These are phyloP conservation scores for Meloidogyne chitwoodi DNA, from an alignment of 1,140 invertebrate genomes.

Conservation along the genomic window DNA sequence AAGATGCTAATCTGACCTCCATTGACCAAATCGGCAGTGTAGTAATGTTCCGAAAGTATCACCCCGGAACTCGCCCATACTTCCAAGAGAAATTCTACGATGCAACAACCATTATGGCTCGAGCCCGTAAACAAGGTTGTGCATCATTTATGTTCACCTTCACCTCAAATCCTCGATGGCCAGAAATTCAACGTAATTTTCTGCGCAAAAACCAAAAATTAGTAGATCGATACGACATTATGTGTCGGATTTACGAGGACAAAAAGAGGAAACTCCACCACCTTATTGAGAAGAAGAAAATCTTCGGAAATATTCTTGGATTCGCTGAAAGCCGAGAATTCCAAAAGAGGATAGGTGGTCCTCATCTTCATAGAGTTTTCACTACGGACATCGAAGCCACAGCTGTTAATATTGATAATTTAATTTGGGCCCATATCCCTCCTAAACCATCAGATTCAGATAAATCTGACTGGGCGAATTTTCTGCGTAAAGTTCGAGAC, in stretches of 20 bases:
- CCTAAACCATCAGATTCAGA: not conserved
- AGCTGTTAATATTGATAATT: not conserved
- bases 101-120: not conserved
- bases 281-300: not conserved
- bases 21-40: constrained; percentile 1
- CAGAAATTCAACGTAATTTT: not conserved
- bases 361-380: not conserved
- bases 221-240: not conserved
- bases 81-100: not conserved
- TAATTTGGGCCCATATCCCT: constrained; percentile 11
- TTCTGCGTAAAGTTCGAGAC: too few species aligned
- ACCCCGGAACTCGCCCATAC: not conserved
- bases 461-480: too few species aligned
- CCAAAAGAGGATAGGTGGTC: not conserved
- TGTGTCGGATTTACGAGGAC: not conserved
- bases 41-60: not conserved
- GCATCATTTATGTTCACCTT: not conserved
- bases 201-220: not conserved
- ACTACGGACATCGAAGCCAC: constrained; percentile 2
- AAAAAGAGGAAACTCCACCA: too few species aligned
- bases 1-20: too few species aligned
- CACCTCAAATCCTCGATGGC: not conserved
- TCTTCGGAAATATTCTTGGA: constrained; percentile 1
- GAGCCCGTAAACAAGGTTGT: not conserved
- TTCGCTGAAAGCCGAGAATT: constrained; percentile 1